These are phyloP conservation scores for Pyxicephalus adspersus DNA, from an alignment of 2,113 vertebrate species.

Conservation along the genomic window DNA sequence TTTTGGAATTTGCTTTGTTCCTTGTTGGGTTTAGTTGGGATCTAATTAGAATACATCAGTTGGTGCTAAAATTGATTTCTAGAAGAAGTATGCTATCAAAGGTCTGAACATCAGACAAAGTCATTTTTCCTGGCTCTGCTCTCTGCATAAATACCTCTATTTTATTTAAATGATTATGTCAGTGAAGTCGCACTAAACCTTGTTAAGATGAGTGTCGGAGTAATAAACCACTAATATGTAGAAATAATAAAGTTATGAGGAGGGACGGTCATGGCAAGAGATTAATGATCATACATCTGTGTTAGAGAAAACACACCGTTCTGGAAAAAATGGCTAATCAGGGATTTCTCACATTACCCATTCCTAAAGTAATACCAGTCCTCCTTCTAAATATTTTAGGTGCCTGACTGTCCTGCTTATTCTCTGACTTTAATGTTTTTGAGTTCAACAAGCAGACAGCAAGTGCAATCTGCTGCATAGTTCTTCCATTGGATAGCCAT, in stretches of 20 bases:
- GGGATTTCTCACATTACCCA: too few relatives aligned
- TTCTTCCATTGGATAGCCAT: too few relatives aligned
- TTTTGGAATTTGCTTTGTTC: too few relatives aligned
- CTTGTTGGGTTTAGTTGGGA: too few relatives aligned
- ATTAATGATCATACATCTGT: neutral
- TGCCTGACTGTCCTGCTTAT: too few relatives aligned
- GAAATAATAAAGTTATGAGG: conserved; percentile 70
- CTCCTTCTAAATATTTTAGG: too few relatives aligned
- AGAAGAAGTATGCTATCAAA: conserved; percentile 78
- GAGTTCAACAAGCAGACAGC: too few relatives aligned
- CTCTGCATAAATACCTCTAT: conserved; percentile 75
- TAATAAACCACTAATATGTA: conserved; percentile 64
- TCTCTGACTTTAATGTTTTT: too few relatives aligned
- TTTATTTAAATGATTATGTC: conserved; percentile 67
- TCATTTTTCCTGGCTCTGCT: conserved; percentile 74
- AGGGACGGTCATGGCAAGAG: conserved; percentile 60
- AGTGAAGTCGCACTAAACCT: conserved; percentile 66
- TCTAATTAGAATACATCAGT: conserved; percentile 65
- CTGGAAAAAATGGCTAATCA: too few relatives aligned
- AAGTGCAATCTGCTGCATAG: too few relatives aligned
- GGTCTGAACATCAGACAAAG: conserved; percentile 73
- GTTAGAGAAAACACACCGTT: conserved; percentile 1
- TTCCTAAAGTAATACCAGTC: too few relatives aligned
- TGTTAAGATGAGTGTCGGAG: conserved; percentile 70
- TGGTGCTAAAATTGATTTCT: conserved; percentile 77